A percentile compares a stretch with the other conserved stretches of the same genome.
These are phyloP conservation scores for Hetaerina titia DNA, from an alignment of 2,888 invertebrate genomes.

Conservation along the genomic window DNA sequence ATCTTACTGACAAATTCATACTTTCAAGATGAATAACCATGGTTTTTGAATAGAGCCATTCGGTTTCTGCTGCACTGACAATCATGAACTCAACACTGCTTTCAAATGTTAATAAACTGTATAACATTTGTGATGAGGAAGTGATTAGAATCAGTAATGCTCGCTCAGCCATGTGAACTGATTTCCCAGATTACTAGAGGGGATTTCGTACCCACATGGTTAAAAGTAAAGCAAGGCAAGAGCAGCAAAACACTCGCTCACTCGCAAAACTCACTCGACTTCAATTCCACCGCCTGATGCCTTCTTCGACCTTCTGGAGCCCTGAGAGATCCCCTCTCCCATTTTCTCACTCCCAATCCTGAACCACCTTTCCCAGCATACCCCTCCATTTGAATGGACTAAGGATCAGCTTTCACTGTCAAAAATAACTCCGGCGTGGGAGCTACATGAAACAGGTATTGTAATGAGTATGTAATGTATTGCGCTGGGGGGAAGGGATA, in stretches of 20 bases:
- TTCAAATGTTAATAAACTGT: too few species aligned
- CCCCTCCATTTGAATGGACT: background rate
- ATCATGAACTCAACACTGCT: too few species aligned
- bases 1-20: too few species aligned
- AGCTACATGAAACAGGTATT: slow-evolving; percentile 21
- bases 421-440: background rate
- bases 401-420: slow-evolving; percentile 38
- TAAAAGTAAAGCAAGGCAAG: too few species aligned
- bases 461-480: slow-evolving; percentile 64
- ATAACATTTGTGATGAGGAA: too few species aligned
- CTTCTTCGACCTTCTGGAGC: background rate
- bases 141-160: too few species aligned
- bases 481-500: background rate
- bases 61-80: too few species aligned
- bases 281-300: background rate
- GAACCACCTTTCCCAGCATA: background rate
- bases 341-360: background rate
- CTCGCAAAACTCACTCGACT: background rate
- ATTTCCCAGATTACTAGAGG: too few species aligned
- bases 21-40: too few species aligned
- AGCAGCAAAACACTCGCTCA: background rate
- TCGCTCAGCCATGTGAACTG: too few species aligned
- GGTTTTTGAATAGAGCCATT: too few species aligned
- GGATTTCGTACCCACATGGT: too few species aligned
- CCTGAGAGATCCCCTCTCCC: background rate